These are phyloP conservation scores for Yoshiicerus persimilis DNA, from an alignment of 1,140 invertebrate genomes.

Conservation along the genomic window DNA sequence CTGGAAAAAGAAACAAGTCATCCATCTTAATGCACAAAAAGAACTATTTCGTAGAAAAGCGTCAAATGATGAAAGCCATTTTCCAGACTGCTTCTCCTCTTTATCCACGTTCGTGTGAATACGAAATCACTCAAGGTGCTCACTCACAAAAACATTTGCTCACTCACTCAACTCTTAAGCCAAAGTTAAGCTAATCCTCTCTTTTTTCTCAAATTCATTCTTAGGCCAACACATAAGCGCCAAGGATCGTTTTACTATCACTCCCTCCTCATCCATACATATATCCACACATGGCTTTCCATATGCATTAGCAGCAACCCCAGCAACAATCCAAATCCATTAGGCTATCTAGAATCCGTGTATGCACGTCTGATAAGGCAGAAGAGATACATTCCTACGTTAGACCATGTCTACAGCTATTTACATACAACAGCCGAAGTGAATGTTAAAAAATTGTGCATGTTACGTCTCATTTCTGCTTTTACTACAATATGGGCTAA, in stretches of 20 bases:
- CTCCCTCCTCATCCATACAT: neutral
- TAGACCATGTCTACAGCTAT: neutral
- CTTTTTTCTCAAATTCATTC: neutral
- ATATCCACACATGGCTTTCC: too few relatives aligned
- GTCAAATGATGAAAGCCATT: constrained; percentile 26
- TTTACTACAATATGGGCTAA: neutral
- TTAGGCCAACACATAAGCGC: neutral
- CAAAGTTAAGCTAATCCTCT: neutral
- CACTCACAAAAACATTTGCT: constrained; percentile 25
- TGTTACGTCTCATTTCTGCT: neutral
- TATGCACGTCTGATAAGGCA: neutral
- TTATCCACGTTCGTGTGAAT: constrained; percentile 18
- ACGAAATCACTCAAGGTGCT: constrained; percentile 29
- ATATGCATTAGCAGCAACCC: too few relatives aligned
- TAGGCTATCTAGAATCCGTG: neutral
- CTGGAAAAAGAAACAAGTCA: constrained; percentile 18
- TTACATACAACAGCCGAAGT: neutral
- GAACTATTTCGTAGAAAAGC: constrained; percentile 12
- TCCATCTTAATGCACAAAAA: constrained; percentile 25
- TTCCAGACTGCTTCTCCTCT: neutral
- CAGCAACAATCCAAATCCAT: too few relatives aligned
- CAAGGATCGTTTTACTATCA: neutral
- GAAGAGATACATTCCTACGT: neutral
- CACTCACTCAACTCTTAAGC: neutral
- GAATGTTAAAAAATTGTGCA: neutral